Percentiles rank a stretch among this genome's conserved stretches.
Conservation (phyloP, 2,888 invertebrate species). For the Amiota minor region DNA sequence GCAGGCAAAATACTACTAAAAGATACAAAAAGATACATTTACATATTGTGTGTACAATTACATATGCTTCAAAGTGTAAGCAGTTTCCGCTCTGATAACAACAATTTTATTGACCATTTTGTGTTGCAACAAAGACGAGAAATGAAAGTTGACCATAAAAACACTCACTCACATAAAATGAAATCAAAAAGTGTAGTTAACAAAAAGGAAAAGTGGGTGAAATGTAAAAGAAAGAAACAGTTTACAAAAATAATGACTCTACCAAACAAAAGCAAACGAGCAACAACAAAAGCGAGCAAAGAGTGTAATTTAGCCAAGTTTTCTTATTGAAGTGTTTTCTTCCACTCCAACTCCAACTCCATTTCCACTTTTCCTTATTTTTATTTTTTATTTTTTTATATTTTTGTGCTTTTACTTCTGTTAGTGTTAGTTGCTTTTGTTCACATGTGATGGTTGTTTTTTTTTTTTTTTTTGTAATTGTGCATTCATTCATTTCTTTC, state of each 20-base stretch:
- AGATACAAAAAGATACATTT: not conserved
- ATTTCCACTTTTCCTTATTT: not conserved
- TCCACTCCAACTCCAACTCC: slow-evolving; percentile 26
- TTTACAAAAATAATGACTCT: slow-evolving; percentile 49
- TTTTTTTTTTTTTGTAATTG: not conserved
- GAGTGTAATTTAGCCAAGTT: slow-evolving; percentile 60
- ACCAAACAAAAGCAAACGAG: slow-evolving; percentile 33
- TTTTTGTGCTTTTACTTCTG: slow-evolving; percentile 8
- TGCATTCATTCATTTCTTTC: slow-evolving; percentile 13
- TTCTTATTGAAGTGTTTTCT: slow-evolving; percentile 60
- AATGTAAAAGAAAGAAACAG: too few species aligned
- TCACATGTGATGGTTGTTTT: not conserved
- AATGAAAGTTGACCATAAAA: slow-evolving; percentile 22
- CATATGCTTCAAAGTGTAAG: slow-evolving; percentile 43
- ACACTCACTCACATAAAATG: not conserved
- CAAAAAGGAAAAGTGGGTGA: slow-evolving; percentile 52
- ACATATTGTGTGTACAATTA: not conserved
- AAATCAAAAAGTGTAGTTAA: slow-evolving; percentile 30
- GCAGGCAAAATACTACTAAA: slow-evolving; percentile 43
- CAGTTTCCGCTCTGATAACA: slow-evolving; percentile 51
- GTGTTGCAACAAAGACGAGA: slow-evolving; percentile 42
- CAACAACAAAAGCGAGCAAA: slow-evolving; percentile 35
- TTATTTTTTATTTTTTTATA: slow-evolving; percentile 17
- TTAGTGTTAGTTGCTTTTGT: slow-evolving; percentile 15
- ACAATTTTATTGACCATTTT: slow-evolving; percentile 55